phyloP scores from a whole-genome alignment of 2,797 vertebrate species.

The Phaenicophaeus curvirostris region DNA sequence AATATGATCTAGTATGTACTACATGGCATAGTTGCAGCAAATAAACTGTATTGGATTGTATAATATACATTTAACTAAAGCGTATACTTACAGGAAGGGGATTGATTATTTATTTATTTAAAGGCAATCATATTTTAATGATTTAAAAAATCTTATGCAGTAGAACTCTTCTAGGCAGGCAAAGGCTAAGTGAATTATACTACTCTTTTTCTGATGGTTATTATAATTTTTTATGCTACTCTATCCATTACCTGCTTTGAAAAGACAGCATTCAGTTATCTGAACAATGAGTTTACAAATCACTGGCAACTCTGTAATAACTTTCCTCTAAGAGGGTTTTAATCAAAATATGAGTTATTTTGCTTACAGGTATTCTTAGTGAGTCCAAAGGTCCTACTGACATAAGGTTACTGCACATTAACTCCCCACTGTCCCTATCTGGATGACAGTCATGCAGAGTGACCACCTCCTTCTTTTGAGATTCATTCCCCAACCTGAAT shows the following conservation, averaged over 20 bases:
- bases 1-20: background rate
- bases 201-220: background rate
- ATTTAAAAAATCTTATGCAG: background rate
- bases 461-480: background rate
- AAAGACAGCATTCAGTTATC: background rate
- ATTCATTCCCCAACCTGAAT: background rate
- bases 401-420: background rate
- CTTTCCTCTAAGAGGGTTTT: background rate
- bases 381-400: background rate
- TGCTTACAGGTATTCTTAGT: background rate
- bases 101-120: background rate
- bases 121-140: background rate
- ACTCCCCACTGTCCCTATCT: background rate
- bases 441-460: background rate
- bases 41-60: background rate
- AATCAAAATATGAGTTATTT: background rate
- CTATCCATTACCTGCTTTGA: no score
- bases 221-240: background rate
- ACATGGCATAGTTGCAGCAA: background rate
- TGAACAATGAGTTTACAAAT: background rate
- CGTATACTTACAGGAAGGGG: background rate
- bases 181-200: background rate
- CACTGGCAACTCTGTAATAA: background rate
- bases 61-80: background rate
- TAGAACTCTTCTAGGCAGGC: background rate